Evolutionary conservation across 2,888 invertebrate genomes (phyloP).

Genomic region (Cephus rjabovi): DNA sequence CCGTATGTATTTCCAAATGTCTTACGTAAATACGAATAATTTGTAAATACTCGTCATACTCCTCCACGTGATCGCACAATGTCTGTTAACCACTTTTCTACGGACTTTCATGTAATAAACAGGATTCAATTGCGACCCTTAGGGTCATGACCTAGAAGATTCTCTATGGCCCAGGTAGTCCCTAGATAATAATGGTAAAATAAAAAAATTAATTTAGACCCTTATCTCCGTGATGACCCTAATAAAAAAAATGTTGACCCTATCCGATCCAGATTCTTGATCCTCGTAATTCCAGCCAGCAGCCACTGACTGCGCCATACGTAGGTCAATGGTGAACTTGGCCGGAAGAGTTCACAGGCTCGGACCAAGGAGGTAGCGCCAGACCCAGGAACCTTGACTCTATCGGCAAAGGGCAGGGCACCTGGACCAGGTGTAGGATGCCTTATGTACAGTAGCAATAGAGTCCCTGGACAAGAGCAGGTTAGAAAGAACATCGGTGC

Average conservation of each 20-base stretch:
- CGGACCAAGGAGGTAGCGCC: not conserved
- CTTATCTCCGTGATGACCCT: not conserved
- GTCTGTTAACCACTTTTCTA: not conserved
- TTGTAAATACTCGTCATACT: not conserved
- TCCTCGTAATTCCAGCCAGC: not conserved
- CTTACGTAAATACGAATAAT: not conserved
- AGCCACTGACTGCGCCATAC: not conserved
- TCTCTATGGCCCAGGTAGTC: not conserved
- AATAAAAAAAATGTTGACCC: no score
- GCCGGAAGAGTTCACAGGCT: not conserved
- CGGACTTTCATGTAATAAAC: not conserved
- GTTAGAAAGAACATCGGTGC: slow-evolving; percentile 1
- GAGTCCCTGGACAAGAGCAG: not conserved
- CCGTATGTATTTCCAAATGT: not conserved
- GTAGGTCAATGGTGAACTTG: not conserved
- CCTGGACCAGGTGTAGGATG: not conserved
- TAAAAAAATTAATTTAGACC: not conserved
- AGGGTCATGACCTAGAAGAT: not conserved
- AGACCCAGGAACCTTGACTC: not conserved
- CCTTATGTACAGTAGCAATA: not conserved
- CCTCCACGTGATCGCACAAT: not conserved
- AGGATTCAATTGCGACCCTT: not conserved
- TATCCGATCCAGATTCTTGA: no score
- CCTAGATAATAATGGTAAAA: not conserved
- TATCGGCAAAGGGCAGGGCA: not conserved